Evolutionary conservation across 1,140 invertebrate species (phyloP).

Genomic region (Brachionus manjavacas): DNA sequence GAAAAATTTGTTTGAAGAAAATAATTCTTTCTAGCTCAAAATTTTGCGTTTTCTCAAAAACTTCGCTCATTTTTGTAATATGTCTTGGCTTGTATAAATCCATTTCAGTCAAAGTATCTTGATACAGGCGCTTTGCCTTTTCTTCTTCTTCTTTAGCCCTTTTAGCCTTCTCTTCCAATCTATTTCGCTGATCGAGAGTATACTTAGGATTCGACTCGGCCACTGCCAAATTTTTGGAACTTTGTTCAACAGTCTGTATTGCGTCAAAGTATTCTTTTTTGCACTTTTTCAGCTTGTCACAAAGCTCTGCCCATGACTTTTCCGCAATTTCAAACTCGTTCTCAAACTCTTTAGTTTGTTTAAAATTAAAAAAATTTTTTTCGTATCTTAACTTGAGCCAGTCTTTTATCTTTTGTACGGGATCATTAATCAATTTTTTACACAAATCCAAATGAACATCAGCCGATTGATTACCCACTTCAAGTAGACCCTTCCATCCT

Average conservation of each 20-base stretch:
- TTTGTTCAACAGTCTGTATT: constrained; percentile 85
- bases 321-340: constrained; percentile 65
- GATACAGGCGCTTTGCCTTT: constrained; percentile 83
- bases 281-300: constrained; percentile 76
- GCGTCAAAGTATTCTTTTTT: constrained; percentile 89
- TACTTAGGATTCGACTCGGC: constrained; percentile 82
- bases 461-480: constrained; percentile 78
- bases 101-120: constrained; percentile 80
- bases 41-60: constrained; percentile 91
- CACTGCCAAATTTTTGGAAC: constrained; percentile 93
- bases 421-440: not conserved
- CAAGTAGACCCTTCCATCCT: constrained; percentile 88
- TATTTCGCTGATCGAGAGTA: constrained; percentile 91
- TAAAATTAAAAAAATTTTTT: constrained; percentile 30
- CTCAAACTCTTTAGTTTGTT: constrained; percentile 40
- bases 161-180: constrained; percentile 83
- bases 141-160: constrained; percentile 88
- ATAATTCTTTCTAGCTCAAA: constrained; percentile 77
- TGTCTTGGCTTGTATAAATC: constrained; percentile 93
- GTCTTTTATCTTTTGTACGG: not conserved
- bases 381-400: constrained; percentile 33
- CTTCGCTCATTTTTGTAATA: constrained; percentile 65
- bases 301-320: constrained; percentile 89
- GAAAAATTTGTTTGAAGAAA: constrained; percentile 34
- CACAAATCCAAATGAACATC: constrained; percentile 33